phyloP scores from a whole-genome alignment of 2,888 invertebrate species.

The Taphrorychus bicolor region DNA sequence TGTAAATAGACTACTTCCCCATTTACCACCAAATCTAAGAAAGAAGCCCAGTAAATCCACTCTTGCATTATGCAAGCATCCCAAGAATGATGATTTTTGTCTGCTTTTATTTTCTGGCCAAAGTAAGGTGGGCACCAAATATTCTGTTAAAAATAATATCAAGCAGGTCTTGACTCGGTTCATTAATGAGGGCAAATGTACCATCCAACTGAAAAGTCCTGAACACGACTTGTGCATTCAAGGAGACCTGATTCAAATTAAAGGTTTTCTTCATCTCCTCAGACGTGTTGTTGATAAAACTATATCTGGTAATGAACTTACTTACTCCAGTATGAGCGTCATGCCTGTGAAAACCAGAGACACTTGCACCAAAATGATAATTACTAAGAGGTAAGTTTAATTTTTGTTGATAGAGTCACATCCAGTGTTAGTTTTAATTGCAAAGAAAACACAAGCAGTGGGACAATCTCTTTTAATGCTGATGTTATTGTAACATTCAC shows the following conservation, averaged over 20 bases:
- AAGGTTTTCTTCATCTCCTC: conserved; percentile 73
- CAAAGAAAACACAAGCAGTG: no score
- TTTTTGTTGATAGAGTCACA: no score
- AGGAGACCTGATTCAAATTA: conserved; percentile 72
- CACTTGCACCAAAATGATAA: conserved; percentile 64
- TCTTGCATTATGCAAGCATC: conserved; percentile 67
- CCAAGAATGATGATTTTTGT: conserved; percentile 65
- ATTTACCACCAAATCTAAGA: conserved; percentile 57
- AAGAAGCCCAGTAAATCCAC: conserved; percentile 72
- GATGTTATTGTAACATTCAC: no score
- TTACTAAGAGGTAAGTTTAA: conserved; percentile 60
- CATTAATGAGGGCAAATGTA: conserved; percentile 82
- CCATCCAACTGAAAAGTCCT: conserved; percentile 79
- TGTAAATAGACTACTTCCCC: conserved; percentile 66
- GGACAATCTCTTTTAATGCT: no score
- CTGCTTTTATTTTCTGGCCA: conserved; percentile 75
- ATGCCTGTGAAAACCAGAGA: conserved; percentile 61
- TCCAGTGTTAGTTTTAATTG: no score
- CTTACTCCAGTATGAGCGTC: conserved; percentile 58
- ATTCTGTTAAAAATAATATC: conserved; percentile 70
- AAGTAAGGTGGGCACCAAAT: conserved; percentile 75
- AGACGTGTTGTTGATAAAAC: conserved; percentile 70
- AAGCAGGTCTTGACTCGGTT: conserved; percentile 75
- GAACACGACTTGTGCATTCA: conserved; percentile 79
- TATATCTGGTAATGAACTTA: conserved; percentile 58